phyloP scores from a whole-genome alignment of 2,888 invertebrate species.

The Volucella bombylans region DNA sequence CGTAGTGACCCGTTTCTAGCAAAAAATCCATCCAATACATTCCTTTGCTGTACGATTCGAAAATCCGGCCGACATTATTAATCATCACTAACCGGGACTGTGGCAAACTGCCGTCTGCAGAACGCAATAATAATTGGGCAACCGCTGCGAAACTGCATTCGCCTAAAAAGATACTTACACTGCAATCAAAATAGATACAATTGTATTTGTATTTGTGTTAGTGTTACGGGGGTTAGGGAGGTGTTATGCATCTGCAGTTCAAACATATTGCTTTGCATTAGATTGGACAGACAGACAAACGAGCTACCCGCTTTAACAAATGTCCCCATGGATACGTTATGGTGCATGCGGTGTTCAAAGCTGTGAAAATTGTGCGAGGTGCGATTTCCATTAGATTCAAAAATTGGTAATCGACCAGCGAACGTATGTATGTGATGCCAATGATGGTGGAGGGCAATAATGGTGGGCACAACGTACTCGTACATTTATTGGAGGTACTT shows the following conservation, averaged over 20 bases:
- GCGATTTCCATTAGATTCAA: conserved; percentile 71
- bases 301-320: conserved; percentile 67
- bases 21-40: conserved; percentile 47
- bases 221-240: conserved; percentile 40
- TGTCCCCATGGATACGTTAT: conserved; percentile 64
- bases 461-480: not conserved
- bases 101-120: conserved; percentile 51
- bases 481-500: not conserved
- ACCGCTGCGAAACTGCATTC: conserved; percentile 67
- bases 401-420: conserved; percentile 69
- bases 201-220: conserved; percentile 16
- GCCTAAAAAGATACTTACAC: conserved; percentile 55
- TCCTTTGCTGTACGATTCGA: conserved; percentile 25
- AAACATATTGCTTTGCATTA: conserved; percentile 70
- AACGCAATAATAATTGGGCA: conserved; percentile 72
- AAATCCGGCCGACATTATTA: conserved; percentile 66
- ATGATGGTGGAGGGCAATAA: conserved; percentile 20
- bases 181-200: conserved; percentile 23
- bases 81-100: conserved; percentile 67
- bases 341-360: conserved; percentile 19
- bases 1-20: conserved; percentile 50
- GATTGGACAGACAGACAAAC: conserved; percentile 70
- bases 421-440: conserved; percentile 33
- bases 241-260: conserved; percentile 69
- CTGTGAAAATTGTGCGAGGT: conserved; percentile 38